These are phyloP conservation scores for Gallinago undulata DNA, from an alignment of 2,113 vertebrate genomes.

Conservation along the genomic window DNA sequence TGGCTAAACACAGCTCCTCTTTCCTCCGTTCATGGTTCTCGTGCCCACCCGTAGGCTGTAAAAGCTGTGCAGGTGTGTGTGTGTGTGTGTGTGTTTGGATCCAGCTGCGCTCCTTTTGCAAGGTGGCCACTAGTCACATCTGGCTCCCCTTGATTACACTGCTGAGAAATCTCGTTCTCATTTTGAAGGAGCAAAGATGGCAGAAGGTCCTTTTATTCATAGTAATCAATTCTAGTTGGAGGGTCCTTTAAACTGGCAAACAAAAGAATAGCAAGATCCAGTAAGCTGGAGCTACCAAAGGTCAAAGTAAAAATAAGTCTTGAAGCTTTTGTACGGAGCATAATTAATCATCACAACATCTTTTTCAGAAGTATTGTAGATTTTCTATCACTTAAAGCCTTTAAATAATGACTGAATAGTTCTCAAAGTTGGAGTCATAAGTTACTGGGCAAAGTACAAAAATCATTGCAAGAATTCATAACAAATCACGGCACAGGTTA, in stretches of 20 bases:
- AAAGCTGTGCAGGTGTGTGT: neutral
- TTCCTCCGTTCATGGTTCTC: neutral
- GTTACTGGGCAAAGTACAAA: neutral
- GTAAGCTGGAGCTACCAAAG: neutral
- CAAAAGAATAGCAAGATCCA: neutral
- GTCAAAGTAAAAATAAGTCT: neutral
- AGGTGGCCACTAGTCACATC: neutral
- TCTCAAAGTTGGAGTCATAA: neutral
- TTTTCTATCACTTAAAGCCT: neutral
- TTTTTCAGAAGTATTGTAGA: neutral
- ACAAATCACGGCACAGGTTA: neutral
- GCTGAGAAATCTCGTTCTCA: neutral
- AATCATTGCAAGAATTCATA: neutral
- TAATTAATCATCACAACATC: neutral
- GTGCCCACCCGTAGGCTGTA: rapidly evolving
- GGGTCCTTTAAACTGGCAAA: neutral
- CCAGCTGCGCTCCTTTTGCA: neutral
- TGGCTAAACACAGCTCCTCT: neutral
- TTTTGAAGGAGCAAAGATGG: neutral
- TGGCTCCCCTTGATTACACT: neutral
- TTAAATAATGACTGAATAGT: neutral
- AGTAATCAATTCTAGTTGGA: neutral
- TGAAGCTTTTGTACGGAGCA: neutral
- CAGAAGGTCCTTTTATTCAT: neutral
- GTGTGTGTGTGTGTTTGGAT: neutral